phyloP scores from a whole-genome alignment of 2,797 vertebrate genomes.

The Leptoclinus maculatus region DNA sequence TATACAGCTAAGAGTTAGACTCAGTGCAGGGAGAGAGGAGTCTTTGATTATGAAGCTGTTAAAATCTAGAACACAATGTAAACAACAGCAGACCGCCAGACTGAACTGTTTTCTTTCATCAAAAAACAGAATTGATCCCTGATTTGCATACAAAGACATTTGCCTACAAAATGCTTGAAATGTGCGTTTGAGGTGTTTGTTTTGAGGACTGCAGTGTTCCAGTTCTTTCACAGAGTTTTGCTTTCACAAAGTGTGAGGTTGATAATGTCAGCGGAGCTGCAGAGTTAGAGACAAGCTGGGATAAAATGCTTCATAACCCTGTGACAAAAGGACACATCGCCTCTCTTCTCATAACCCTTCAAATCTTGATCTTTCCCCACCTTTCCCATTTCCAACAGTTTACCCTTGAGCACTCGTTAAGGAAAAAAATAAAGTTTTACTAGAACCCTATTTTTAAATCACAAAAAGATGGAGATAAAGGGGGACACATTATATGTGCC shows the following conservation, averaged over 20 bases:
- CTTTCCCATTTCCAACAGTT: conserved; percentile 55
- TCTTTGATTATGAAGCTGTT: conserved; percentile 75
- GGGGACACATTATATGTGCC: conserved; percentile 26
- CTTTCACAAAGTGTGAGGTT: conserved; percentile 60
- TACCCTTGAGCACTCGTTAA: conserved; percentile 61
- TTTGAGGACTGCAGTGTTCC: conserved; percentile 63
- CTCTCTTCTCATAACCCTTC: conserved; percentile 60
- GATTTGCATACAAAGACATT: conserved; percentile 72
- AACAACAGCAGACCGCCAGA: conserved; percentile 70
- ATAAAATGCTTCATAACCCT: conserved; percentile 75
- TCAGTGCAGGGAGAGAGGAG: conserved; percentile 57
- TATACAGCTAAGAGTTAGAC: conserved; percentile 71
- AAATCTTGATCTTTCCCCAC: conserved; percentile 53
- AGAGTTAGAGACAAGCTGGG: conserved; percentile 58
- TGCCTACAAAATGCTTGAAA: conserved; percentile 61
- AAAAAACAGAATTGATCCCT: conserved; percentile 62
- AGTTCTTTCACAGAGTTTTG: conserved; percentile 54
- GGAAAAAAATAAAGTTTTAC: conserved; percentile 24
- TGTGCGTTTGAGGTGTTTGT: conserved; percentile 62
- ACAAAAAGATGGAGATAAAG: conserved; percentile 57
- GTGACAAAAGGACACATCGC: conserved; percentile 70
- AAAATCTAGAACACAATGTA: conserved; percentile 72
- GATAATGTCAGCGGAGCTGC: conserved; percentile 72
- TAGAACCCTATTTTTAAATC: conserved; percentile 46
- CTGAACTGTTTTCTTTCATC: conserved; percentile 67